These are phyloP conservation scores for Spilarctia lutea DNA, from an alignment of 2,888 invertebrate species.

Conservation along the genomic window DNA sequence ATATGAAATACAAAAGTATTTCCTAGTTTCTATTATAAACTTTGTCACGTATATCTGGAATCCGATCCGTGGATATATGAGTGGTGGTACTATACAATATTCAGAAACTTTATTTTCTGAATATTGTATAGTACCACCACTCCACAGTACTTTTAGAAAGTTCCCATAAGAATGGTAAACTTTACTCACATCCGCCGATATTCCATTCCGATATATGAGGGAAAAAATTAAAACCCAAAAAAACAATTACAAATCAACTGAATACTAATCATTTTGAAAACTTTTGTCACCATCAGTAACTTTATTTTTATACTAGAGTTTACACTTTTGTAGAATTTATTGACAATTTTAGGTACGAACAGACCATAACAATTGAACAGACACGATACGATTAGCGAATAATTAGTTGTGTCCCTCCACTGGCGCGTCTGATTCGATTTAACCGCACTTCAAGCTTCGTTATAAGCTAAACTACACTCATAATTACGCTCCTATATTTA, in stretches of 20 bases:
- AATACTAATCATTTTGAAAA: too few species aligned
- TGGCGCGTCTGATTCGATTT: background rate
- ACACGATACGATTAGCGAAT: background rate
- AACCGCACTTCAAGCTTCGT: background rate
- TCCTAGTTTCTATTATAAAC: background rate
- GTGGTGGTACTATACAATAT: background rate
- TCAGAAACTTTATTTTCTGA: background rate
- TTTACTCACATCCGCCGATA: background rate
- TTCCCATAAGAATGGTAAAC: background rate
- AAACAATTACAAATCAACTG: too few species aligned
- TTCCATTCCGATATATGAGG: too few species aligned
- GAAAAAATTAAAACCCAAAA: too few species aligned
- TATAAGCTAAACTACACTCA: background rate
- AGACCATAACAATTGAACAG: background rate
- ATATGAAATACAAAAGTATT: background rate
- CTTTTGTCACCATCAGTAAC: too few species aligned
- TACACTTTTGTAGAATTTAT: too few species aligned
- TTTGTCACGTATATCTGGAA: background rate
- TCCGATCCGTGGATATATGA: background rate
- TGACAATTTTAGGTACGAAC: too few species aligned
- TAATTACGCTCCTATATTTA: background rate
- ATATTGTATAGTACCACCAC: too few species aligned
- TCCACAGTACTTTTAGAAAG: too few species aligned
- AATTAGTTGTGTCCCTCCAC: background rate
- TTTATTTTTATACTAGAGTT: too few species aligned